Conservation (phyloP, 2,888 invertebrate species). For the Bembecia ichneumoniformis region DNA sequence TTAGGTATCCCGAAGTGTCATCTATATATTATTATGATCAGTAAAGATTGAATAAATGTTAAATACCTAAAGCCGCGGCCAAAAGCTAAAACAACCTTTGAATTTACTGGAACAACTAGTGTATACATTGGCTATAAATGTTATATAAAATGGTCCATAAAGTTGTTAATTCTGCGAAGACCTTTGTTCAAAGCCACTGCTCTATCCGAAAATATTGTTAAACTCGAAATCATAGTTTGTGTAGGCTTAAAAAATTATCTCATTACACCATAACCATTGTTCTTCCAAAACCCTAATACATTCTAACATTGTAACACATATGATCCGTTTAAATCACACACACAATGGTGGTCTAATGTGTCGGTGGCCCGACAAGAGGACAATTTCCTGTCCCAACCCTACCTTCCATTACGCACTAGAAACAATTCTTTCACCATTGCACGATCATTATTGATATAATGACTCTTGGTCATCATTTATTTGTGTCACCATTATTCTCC, state of each 20-base stretch:
- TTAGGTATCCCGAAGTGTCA: no score
- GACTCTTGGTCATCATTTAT: slow-evolving; percentile 30
- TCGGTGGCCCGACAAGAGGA: slow-evolving; percentile 56
- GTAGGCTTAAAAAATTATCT: neutral
- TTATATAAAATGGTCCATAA: no score
- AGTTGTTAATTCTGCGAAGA: no score
- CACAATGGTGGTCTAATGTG: slow-evolving; percentile 52
- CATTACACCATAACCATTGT: neutral
- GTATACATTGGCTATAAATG: no score
- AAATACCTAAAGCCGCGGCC: no score
- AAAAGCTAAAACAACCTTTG: no score
- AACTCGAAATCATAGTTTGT: neutral
- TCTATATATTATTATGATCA: no score
- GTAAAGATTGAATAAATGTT: no score
- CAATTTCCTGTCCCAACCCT: slow-evolving; percentile 65
- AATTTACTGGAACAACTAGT: no score
- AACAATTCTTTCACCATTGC: slow-evolving; percentile 60
- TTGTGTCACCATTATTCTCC: slow-evolving; percentile 24
- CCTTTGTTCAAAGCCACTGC: no score
- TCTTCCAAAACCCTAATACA: neutral
- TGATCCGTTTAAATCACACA: slow-evolving; percentile 52
- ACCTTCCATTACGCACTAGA: slow-evolving; percentile 57
- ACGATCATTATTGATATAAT: slow-evolving; percentile 51
- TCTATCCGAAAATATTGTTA: no score
- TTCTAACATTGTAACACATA: slow-evolving; percentile 22